A percentile compares a stretch with the other conserved stretches of the same genome.
Conservation (phyloP, 2,113 vertebrate species). For the Rhinogobius similis region DNA sequence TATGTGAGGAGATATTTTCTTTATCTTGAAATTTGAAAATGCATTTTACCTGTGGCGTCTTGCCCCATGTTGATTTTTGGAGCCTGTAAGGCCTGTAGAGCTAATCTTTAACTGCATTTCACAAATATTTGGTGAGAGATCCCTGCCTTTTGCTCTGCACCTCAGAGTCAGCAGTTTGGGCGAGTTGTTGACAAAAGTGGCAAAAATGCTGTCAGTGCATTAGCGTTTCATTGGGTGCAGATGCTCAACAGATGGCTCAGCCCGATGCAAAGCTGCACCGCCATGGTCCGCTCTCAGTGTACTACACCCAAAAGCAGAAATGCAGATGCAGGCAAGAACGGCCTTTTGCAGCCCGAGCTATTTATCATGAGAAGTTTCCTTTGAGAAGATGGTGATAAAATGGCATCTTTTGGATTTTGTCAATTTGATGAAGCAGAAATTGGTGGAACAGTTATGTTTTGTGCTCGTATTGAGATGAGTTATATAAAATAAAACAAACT, state of each 20-base stretch:
- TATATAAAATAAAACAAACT: neutral
- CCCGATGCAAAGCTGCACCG: constrained; percentile 22
- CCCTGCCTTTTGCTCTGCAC: constrained; percentile 33
- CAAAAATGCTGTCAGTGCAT: constrained; percentile 30
- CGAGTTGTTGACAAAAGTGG: constrained; percentile 6
- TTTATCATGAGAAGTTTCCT: neutral
- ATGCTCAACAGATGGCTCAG: constrained; percentile 41
- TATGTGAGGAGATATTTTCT: neutral
- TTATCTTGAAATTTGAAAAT: neutral
- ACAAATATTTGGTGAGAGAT: constrained; percentile 32
- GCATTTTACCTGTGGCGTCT: neutral
- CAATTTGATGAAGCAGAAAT: neutral
- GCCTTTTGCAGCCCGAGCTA: neutral
- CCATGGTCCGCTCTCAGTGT: constrained; percentile 9
- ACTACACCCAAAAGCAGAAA: constrained; percentile 8
- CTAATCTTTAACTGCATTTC: constrained; percentile 13
- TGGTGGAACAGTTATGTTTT: neutral
- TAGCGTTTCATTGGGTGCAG: constrained; percentile 34
- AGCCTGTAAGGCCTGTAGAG: neutral
- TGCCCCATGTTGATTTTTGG: neutral
- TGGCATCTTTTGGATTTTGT: neutral
- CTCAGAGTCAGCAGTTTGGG: constrained; percentile 24
- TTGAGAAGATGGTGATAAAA: neutral
- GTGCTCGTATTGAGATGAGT: neutral
- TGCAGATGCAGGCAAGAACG: constrained; percentile 12